Base-by-base conservation (phyloP, 2,113 vertebrate genomes). In the Euleptes europaea region DNA sequence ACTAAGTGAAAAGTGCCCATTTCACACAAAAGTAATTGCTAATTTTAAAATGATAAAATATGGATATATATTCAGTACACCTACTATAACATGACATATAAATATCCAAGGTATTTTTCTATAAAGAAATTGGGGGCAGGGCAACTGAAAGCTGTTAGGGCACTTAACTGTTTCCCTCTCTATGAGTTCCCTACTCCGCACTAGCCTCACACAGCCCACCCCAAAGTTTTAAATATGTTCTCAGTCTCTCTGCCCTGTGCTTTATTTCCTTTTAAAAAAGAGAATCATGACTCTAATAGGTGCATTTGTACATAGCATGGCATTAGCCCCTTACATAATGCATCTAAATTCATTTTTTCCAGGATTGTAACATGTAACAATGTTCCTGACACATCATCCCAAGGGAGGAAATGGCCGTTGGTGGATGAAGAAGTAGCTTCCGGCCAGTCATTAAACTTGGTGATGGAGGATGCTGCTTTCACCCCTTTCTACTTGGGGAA, bases 331-430 rank as follows among this genome's bases (percentile, higher is more conserved):
- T 73, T 60, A n/a, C 40, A 54, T 80, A 44, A 54, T 8, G 15
- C n/a, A n/a, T 60, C 38, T 51, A 47, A 74, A 23, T 26, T 63
- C 1, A 1, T 17, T 42, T 60, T n/a, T 33, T 31, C 11, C 42
- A 71, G 57, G 65, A 28, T 42, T 28, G 73, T 40, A 63, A 65
- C 44, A 40, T 49, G 40, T 47, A 87, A 78, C 51, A 83, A 28
- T 17, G 23, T 40, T 85, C 84, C 87, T 91, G 71, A 86, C 78
- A 79, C 74, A 82, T 28, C 35, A 80, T 92, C 67, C 23, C 77
- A 26, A 40, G 80, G 49, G 82, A 92, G 84, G 72, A 87, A 91
- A 82, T 71, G 49, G 28, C 67, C 84, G 91, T 84, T 80, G 70
- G 31, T 10, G 4, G 1, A 84, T 76, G 42, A 65, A 19, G 38